These are phyloP conservation scores for Petrocephalus sullivani DNA, from an alignment of 2,797 vertebrate species.

Conservation along the genomic window DNA sequence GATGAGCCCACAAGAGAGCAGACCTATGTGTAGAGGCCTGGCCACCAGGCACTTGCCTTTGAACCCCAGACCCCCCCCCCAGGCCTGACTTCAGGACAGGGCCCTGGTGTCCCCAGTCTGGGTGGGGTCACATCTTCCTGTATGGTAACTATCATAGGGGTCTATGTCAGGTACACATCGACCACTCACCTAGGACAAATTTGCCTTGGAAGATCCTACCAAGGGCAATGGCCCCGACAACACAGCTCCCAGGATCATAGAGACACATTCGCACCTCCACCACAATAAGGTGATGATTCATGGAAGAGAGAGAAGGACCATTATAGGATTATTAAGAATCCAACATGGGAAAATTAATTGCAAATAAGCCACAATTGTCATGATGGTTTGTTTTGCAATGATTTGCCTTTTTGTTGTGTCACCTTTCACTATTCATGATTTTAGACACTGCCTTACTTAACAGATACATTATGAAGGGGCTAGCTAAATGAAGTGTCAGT, in stretches of 20 bases:
- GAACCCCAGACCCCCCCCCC: neutral
- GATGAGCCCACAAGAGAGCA: too few species aligned
- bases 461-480: neutral
- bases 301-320: conserved; percentile 8
- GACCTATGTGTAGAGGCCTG: too few species aligned
- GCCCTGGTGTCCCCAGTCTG: neutral
- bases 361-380: neutral
- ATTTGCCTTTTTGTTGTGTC: conserved; percentile 15
- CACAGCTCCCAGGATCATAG: neutral
- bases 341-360: neutral
- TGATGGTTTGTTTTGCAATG: conserved; percentile 3
- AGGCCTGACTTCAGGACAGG: neutral
- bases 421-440: neutral
- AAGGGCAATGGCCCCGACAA: neutral
- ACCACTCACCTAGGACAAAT: neutral
- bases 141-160: neutral
- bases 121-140: neutral
- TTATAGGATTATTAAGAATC: neutral
- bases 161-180: neutral
- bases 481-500: neutral
- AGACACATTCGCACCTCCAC: neutral
- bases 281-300: neutral
- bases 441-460: neutral
- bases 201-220: neutral
- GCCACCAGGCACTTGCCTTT: too few species aligned